Evolutionary conservation across 2,888 invertebrate genomes (phyloP).

Genomic region (Diarsia rubi): DNA sequence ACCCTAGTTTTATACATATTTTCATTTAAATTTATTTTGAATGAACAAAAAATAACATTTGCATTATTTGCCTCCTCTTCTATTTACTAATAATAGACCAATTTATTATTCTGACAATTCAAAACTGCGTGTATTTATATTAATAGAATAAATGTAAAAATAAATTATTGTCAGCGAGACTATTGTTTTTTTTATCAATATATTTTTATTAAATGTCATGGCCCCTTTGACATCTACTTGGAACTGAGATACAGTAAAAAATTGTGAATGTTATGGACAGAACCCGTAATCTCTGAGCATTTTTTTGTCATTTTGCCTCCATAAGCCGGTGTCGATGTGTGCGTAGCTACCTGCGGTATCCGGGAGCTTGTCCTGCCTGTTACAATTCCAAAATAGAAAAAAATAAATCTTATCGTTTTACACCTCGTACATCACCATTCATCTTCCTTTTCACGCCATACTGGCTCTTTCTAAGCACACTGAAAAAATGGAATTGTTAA

Average conservation of each 20-base stretch:
- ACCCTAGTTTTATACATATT: constrained; percentile 15
- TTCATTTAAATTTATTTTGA: not conserved
- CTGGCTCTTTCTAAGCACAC: constrained; percentile 56
- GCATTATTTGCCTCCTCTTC: constrained; percentile 11
- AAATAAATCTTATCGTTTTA: constrained; percentile 80
- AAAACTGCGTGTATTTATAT: not conserved
- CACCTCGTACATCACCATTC: constrained; percentile 79
- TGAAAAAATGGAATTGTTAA: no score
- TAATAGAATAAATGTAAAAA: not conserved
- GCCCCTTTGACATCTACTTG: not conserved
- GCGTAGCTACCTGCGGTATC: constrained; percentile 87
- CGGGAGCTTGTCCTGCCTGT: constrained; percentile 82
- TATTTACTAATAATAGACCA: constrained; percentile 25
- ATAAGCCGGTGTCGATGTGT: constrained; percentile 79
- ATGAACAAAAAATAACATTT: not conserved
- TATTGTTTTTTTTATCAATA: not conserved
- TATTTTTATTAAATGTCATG: not conserved
- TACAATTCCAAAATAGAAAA: constrained; percentile 81
- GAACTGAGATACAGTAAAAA: constrained; percentile 12
- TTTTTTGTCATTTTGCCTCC: constrained; percentile 75
- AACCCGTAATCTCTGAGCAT: constrained; percentile 61
- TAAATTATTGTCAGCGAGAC: not conserved
- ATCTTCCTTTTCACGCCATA: constrained; percentile 67
- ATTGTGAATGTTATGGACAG: constrained; percentile 48
- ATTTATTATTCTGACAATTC: not conserved